Evolutionary conservation across 2,888 invertebrate genomes (phyloP).

Genomic region (Cotesia congregata): DNA sequence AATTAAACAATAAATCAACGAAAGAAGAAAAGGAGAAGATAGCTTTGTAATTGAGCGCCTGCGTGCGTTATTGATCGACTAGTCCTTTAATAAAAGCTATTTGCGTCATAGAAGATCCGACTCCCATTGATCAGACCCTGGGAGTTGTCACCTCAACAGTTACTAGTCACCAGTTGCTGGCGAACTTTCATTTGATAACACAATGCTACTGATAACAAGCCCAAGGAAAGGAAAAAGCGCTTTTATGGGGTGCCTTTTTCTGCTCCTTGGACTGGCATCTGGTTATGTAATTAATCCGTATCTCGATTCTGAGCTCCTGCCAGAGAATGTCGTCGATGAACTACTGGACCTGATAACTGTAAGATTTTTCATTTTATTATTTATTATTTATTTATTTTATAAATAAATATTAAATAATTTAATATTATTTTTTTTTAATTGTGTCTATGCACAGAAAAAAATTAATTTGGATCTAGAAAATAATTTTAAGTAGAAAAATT

Average conservation of each 20-base stretch:
- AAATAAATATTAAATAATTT: not conserved
- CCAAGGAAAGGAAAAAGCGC: not conserved
- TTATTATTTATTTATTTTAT: not conserved
- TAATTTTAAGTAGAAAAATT: no score
- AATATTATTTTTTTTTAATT: not conserved
- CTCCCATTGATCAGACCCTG: not conserved
- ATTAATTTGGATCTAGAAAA: no score
- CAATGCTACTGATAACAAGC: conserved; percentile 13
- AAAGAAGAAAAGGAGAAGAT: conserved; percentile 2
- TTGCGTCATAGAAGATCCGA: not conserved
- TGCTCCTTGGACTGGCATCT: conserved; percentile 9
- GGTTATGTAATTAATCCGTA: conserved; percentile 23
- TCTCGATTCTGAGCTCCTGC: conserved; percentile 20
- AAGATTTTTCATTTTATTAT: conserved; percentile 11
- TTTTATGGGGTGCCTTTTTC: conserved; percentile 7
- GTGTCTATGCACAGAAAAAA: no score
- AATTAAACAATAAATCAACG: not conserved
- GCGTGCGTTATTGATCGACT: conserved; percentile 48
- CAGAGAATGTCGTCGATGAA: conserved; percentile 27
- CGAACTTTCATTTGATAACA: not conserved
- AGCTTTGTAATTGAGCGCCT: conserved; percentile 40
- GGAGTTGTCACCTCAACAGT: not conserved
- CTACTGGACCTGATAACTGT: conserved; percentile 31
- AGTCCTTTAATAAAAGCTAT: conserved; percentile 28
- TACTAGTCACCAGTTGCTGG: not conserved